Evolutionary conservation across 1,140 invertebrate genomes (phyloP).

Genomic region (Micrasema minimum): DNA sequence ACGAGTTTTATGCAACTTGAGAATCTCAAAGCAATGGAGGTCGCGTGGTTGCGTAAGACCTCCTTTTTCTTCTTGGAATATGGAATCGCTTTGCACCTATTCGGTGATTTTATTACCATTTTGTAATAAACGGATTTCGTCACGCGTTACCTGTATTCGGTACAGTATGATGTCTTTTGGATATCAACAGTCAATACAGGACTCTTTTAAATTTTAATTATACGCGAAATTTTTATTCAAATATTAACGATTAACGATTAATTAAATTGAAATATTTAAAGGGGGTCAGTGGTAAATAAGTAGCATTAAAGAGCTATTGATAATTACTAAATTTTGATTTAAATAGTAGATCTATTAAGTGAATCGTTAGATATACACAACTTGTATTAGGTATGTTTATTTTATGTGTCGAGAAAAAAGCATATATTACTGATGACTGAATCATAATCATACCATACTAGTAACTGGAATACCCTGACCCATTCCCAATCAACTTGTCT

Average conservation of each 20-base stretch:
- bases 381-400: neutral
- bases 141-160: conserved; percentile 2
- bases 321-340: neutral
- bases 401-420: neutral
- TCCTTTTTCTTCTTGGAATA: conserved; percentile 1
- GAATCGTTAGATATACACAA: neutral
- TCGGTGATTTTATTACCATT: neutral
- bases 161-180: too few relatives aligned
- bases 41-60: conserved; percentile 2
- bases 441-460: neutral
- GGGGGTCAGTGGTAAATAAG: neutral
- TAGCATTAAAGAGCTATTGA: neutral
- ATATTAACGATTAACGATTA: too few relatives aligned
- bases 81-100: neutral
- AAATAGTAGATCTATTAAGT: conserved; percentile 13
- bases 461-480: conserved; percentile 11
- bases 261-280: too few relatives aligned
- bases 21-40: conserved; percentile 3
- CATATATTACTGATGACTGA: neutral
- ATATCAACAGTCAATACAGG: too few relatives aligned
- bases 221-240: too few relatives aligned
- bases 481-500: conserved; percentile 8
- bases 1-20: conserved; percentile 12
- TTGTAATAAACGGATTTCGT: neutral
- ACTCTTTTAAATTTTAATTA: too few relatives aligned